A percentile compares a stretch with the other conserved stretches of the same genome.
phyloP scores from a whole-genome alignment of 2,888 invertebrate genomes.

The Melipona bicolor region DNA sequence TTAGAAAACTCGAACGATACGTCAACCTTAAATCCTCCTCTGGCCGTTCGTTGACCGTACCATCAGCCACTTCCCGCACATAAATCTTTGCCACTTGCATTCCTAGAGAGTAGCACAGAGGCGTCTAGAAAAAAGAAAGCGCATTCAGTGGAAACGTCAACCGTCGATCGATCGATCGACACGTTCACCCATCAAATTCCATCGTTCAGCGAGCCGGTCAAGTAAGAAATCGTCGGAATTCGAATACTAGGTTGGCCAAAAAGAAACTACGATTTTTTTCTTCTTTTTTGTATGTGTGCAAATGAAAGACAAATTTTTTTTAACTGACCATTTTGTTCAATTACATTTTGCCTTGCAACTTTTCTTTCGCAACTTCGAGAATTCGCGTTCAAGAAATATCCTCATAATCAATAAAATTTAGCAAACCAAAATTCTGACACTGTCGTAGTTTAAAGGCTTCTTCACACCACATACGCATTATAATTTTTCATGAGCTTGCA shows the following conservation, averaged over 20 bases:
- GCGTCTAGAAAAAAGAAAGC: constrained; percentile 15
- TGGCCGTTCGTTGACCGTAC: constrained; percentile 34
- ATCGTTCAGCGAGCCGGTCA: background rate
- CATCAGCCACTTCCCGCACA: constrained; percentile 26
- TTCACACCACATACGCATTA: too few relatives aligned
- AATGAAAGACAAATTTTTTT: too few relatives aligned
- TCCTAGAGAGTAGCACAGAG: constrained; percentile 15
- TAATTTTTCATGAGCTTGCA: too few relatives aligned
- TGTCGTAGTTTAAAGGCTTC: too few relatives aligned
- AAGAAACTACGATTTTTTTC: background rate
- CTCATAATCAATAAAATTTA: too few relatives aligned
- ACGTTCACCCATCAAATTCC: constrained; percentile 32
- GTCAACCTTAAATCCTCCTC: constrained; percentile 26
- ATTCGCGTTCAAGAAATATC: too few relatives aligned
- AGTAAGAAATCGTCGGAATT: background rate
- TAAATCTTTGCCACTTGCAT: constrained; percentile 47
- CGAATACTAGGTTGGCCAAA: background rate
- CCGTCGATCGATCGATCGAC: constrained; percentile 13
- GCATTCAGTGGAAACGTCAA: constrained; percentile 44
- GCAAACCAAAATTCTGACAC: too few relatives aligned
- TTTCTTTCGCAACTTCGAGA: too few relatives aligned
- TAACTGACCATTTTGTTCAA: too few relatives aligned
- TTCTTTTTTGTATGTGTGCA: background rate
- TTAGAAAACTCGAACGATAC: constrained; percentile 46
- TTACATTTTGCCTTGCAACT: too few relatives aligned